Base-by-base conservation (phyloP, 2,888 invertebrate species). In the Rhabditoides inermis region DNA sequence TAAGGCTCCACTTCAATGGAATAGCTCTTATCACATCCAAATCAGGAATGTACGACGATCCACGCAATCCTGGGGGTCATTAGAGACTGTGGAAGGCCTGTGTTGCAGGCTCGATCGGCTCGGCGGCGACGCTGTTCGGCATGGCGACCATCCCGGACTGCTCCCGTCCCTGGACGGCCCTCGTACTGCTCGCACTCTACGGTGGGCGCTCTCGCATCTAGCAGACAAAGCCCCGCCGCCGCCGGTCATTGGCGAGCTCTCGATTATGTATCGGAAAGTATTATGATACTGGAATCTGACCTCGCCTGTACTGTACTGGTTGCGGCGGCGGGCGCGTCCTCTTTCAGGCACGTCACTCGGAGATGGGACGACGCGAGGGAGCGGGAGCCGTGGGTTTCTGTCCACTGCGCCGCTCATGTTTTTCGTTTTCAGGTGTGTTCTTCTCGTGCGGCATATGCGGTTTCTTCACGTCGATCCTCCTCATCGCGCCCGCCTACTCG, bases 361-460 rank as follows among this genome's bases (percentile, higher is more conserved):
- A 45, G n/a, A 40, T 55, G 32, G 37, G 32, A 22, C 35, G 32
- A 20, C 50, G 55, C 45, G 37, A 53, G 36, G 22, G 35, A 2
- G 39, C 40, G 5, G 26, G 23, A 30, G 22, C 44, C n/a, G 55
- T n/a, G n/a, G n/a, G n/a, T n/a, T n/a, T n/a, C n/a, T n/a, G n/a
- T n/a, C n/a, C n/a, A n/a, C n/a, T n/a, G n/a, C n/a, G n/a, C n/a
- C n/a, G n/a, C n/a, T n/a, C n/a, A n/a, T n/a, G n/a, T n/a, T n/a
- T n/a, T n/a, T n/a, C n/a, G n/a, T n/a, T n/a, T n/a, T 32, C 37
- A 60, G 60, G 58, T 3, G 42, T 58, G 10, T 55, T 55, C 23
- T 59, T 61, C 47, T 61, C 61, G 15, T 49, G 53, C 15, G 58
- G 58, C n/a, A 61, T 63, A 47, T 50, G 50, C 22, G 63, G 63